Evolutionary conservation across 2,888 invertebrate species (phyloP).

Genomic region (Prenolepis imparis): DNA sequence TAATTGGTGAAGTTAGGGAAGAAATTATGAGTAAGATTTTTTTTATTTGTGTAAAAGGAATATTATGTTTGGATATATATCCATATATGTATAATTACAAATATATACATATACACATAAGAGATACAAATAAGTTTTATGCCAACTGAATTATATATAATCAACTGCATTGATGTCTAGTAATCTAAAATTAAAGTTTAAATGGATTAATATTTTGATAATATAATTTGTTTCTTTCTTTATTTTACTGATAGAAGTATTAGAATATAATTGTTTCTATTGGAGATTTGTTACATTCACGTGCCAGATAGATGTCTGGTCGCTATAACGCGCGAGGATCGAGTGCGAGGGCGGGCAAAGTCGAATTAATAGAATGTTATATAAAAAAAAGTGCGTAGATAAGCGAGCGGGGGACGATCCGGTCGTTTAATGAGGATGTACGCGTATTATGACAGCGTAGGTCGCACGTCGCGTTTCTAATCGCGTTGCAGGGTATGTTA

Average conservation of each 20-base stretch:
- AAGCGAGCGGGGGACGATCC: conserved; percentile 69
- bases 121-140: background rate
- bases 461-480: conserved; percentile 77
- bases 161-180: background rate
- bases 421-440: conserved; percentile 85
- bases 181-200: background rate
- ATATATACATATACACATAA: background rate
- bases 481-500: conserved; percentile 65
- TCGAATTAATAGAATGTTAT: conserved; percentile 82
- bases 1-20: background rate
- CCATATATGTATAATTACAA: background rate
- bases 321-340: background rate
- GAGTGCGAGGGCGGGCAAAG: conserved; percentile 71
- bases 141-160: background rate
- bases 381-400: conserved; percentile 72
- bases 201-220: conserved; percentile 1
- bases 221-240: background rate
- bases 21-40: background rate
- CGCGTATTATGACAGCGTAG: conserved; percentile 79
- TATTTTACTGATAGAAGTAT: background rate
- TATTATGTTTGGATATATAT: background rate
- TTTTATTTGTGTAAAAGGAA: background rate
- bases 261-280: background rate
- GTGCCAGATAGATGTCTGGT: conserved; percentile 1
- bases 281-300: background rate